Conservation (phyloP, 2,888 invertebrate species). For the Tetramorium bicarinatum region DNA sequence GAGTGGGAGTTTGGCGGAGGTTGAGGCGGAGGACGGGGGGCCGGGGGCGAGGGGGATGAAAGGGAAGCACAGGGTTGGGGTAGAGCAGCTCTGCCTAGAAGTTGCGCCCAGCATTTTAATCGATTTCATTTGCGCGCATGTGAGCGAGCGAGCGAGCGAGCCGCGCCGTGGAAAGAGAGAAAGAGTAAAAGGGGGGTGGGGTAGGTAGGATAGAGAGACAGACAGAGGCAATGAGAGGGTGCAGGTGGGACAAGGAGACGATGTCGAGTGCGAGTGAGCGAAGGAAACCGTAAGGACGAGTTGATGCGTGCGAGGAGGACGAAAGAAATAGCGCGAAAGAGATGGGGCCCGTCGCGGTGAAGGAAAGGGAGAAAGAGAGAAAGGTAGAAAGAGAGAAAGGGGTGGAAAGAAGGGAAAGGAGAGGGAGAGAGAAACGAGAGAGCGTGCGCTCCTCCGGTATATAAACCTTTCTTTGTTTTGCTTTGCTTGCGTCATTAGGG, state of each 20-base stretch:
- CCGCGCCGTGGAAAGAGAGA: slow-evolving; percentile 51
- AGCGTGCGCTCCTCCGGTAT: slow-evolving; percentile 78
- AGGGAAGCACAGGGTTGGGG: slow-evolving; percentile 59
- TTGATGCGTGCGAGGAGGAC: slow-evolving; percentile 55
- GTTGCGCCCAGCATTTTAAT: slow-evolving; percentile 90
- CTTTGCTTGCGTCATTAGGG: slow-evolving; percentile 88
- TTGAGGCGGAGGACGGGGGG: slow-evolving; percentile 64
- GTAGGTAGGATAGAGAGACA: slow-evolving; percentile 63
- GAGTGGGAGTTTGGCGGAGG: slow-evolving; percentile 75
- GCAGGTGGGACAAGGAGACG: slow-evolving; percentile 41
- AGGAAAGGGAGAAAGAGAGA: slow-evolving; percentile 48
- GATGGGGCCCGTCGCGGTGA: slow-evolving; percentile 52
- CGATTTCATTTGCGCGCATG: slow-evolving; percentile 91
- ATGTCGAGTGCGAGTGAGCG: slow-evolving; percentile 53
- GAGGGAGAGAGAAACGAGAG: slow-evolving; percentile 62
- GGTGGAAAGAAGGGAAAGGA: slow-evolving; percentile 63
- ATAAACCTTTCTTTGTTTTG: slow-evolving; percentile 88
- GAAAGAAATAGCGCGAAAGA: slow-evolving; percentile 57
- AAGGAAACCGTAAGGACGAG: slow-evolving; percentile 57
- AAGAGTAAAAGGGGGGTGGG: slow-evolving; percentile 44
- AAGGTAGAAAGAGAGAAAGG: slow-evolving; percentile 58
- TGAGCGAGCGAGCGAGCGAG: slow-evolving; percentile 86
- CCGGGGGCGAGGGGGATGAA: slow-evolving; percentile 56
- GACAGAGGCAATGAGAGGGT: slow-evolving; percentile 56
- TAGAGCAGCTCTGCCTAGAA: slow-evolving; percentile 87